Conservation (phyloP, 1,140 invertebrate species). For the Harlomillsia oculata region DNA sequence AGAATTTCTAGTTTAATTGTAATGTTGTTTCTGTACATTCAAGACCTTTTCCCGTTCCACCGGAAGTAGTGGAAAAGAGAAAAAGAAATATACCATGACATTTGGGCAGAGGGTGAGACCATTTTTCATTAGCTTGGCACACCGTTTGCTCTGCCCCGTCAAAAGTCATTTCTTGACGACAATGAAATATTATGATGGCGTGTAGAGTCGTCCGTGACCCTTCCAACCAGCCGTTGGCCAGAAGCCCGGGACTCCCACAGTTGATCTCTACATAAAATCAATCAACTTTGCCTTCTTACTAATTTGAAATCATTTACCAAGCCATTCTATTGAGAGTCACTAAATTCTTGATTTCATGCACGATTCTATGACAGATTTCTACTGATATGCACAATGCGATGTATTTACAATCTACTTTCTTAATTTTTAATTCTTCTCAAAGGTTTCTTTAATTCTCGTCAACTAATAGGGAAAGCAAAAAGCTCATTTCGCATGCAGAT, state of each 20-base stretch:
- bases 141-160: conserved; percentile 36
- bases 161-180: conserved; percentile 38
- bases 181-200: conserved; percentile 48
- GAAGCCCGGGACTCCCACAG: conserved; percentile 46
- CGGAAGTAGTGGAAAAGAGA: not conserved
- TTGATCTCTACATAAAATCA: conserved; percentile 50
- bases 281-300: not conserved
- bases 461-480: no score
- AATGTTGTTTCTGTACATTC: no score
- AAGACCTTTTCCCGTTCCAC: conserved; percentile 13
- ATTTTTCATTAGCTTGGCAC: conserved; percentile 49
- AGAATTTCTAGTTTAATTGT: no score
- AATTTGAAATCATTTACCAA: not conserved
- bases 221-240: conserved; percentile 43
- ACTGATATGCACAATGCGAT: no score
- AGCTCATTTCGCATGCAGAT: no score
- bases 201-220: conserved; percentile 47
- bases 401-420: no score
- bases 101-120: conserved; percentile 50
- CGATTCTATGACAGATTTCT: not conserved
- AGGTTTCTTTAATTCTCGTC: no score
- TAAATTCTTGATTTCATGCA: conserved; percentile 1
- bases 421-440: no score
- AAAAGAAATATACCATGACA: conserved; percentile 45
- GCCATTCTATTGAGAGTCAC: not conserved